Base-by-base conservation (phyloP, 2,113 vertebrate species). In the Lagopus muta region DNA sequence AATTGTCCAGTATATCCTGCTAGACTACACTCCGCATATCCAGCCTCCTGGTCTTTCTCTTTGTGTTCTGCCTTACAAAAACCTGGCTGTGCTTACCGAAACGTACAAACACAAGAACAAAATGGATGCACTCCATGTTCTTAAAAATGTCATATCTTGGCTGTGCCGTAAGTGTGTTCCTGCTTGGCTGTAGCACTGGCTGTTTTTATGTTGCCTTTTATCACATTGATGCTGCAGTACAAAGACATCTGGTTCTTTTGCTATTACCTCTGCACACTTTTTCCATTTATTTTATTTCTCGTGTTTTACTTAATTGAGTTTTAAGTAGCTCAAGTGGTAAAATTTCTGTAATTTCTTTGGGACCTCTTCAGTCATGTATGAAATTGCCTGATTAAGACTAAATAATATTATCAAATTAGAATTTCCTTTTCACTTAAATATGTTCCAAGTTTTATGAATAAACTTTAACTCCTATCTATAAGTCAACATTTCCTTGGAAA, bases 101-200 rank as follows among this genome's bases (percentile, higher is more conserved):
- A 93, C 71, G 73, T 67, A 73, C 89, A 92, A 96, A 93, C 88
- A 91, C 32, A 62, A 73, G 87, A 95, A 62, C 69, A 85, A 90
- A 94, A 96, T 96, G 91, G 88, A 92, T 94, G 82, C 61, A 95
- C 86, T 96, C 88, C 87, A 50, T 86, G 82, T 93, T 95, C 93
- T 86, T 89, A 86, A 92, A 93, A 92, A 71, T 90, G 95, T 96
- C 90, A 81, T 75, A n/a, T 62, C 43, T 92, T 96, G 91, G 90
- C 94, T 67, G 30, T 85, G 79, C 64, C 82, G 38, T 15, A 65
- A 62, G 77, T 86, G 52, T 88, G 42, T 71, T 14, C 64, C 85
- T 74, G 34, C 89, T 89, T 96, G 93, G 94, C 91, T 1, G 4
- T 45, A 90, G 87, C 72, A 77, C 38, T 74, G 82, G 76, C 82